Evolutionary conservation across 2,888 invertebrate species (phyloP), one percentile per base, ranked within the genome.

Genomic region (Mimas tiliae): DNA sequence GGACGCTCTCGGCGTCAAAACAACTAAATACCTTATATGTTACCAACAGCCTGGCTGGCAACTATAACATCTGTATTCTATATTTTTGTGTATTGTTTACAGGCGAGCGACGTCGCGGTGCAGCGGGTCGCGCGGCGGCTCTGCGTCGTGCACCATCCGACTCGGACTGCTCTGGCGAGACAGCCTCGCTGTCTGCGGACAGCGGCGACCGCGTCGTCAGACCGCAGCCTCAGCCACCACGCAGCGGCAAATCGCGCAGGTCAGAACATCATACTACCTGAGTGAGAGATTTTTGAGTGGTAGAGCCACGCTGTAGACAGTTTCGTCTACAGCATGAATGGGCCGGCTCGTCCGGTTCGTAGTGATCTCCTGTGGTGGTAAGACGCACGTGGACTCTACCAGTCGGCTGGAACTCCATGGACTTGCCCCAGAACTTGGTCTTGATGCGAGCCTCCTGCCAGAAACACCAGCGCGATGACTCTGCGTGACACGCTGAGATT

Each of bases 361-460:
- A 83, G 50, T 82, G 83, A 66, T 83, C 83, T 0, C 83, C 83
- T 0, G 95, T 95, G 75, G 95, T 94, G 45, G 92, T 88, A 65
- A 96, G 87, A 51, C 94, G 80, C 11, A 97, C 94, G 82, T 96
- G 95, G 0, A 97, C 96, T 0, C 91, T 81, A 62, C 96, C 97
- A 27, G 96, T 92, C 0, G 97, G 97, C 85, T 97, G 97, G 86
- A 97, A 97, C 93, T 97, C 97, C 96, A 97, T 97, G 67, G 97
- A 97, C 89, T 97, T 97, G 69, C 97, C 97, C 97, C 97, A 97
- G 93, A 97, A 97, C 90, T 97, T 97, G 68, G 97, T 97, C 89
- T 97, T 97, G 77, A 97, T 96, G 73, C 97, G 94, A 11, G 96
- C 96, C 84, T 97, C 97, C 92, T 97, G 97, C 96, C 96, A 97